Conservation (phyloP, 2,888 invertebrate genomes). For the Onchidella celtica region DNA sequence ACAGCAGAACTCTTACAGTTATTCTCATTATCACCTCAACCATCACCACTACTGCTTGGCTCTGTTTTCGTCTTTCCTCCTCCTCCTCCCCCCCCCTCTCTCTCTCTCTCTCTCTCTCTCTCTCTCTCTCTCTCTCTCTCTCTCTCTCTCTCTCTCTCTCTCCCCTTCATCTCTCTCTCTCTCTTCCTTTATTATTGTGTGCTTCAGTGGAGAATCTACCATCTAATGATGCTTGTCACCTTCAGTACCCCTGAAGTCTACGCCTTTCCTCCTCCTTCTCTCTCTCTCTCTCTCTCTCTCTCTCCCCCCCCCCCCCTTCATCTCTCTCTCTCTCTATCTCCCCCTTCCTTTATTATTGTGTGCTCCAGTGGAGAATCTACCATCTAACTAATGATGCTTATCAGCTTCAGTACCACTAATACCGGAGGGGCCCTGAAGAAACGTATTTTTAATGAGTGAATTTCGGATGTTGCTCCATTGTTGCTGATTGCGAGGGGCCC, state of each 20-base stretch:
- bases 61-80: too few relatives aligned
- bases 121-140: constrained; percentile 18
- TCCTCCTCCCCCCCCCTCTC: too few relatives aligned
- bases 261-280: constrained; percentile 15
- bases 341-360: neutral
- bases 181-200: neutral
- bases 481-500: too few relatives aligned
- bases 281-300: constrained; percentile 5
- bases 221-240: neutral
- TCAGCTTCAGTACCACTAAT: too few relatives aligned
- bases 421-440: too few relatives aligned
- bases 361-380: too few relatives aligned
- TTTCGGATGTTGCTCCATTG: too few relatives aligned
- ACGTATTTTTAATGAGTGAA: too few relatives aligned
- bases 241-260: neutral
- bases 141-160: constrained; percentile 23
- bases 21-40: too few relatives aligned
- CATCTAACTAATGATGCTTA: too few relatives aligned
- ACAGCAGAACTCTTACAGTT: too few relatives aligned
- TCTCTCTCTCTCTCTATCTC: neutral
- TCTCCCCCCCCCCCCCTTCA: neutral
- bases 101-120: constrained; percentile 15
- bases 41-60: too few relatives aligned
- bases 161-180: neutral
- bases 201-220: neutral